Percentiles rank a stretch among this genome's conserved stretches.
Evolutionary conservation across 2,888 invertebrate species (phyloP).

Genomic region (Pammene aurita): DNA sequence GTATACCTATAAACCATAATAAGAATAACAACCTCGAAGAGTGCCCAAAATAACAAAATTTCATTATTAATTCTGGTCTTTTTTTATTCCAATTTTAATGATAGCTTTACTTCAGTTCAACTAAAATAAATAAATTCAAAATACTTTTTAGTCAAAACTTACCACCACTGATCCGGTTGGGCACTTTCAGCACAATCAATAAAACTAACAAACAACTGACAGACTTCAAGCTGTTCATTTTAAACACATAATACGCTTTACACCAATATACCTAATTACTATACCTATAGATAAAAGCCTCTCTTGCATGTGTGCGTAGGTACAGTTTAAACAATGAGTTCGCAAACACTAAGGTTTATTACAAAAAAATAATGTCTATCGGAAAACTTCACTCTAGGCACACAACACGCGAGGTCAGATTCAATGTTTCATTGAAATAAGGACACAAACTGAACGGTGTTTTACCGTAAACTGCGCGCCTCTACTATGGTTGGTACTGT

Average conservation of each 20-base stretch:
- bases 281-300: too few species aligned
- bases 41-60: too few species aligned
- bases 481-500: neutral
- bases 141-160: neutral
- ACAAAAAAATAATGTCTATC: too few species aligned
- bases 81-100: too few species aligned
- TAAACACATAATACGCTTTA: neutral
- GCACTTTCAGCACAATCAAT: neutral
- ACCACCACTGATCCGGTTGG: neutral
- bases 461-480: neutral
- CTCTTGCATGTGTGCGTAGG: too few species aligned
- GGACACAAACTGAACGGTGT: neutral
- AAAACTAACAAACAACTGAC: neutral
- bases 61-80: too few species aligned
- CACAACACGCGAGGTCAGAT: neutral
- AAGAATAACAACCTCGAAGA: too few species aligned
- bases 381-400: too few species aligned
- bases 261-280: too few species aligned
- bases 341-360: too few species aligned
- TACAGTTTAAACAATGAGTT: too few species aligned
- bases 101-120: neutral
- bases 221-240: neutral
- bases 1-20: too few species aligned
- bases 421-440: neutral
- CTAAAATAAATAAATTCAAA: neutral